A percentile compares a stretch with the other conserved stretches of the same genome.
Conservation (phyloP, 1,140 invertebrate genomes). For the Drosophila pachea region DNA sequence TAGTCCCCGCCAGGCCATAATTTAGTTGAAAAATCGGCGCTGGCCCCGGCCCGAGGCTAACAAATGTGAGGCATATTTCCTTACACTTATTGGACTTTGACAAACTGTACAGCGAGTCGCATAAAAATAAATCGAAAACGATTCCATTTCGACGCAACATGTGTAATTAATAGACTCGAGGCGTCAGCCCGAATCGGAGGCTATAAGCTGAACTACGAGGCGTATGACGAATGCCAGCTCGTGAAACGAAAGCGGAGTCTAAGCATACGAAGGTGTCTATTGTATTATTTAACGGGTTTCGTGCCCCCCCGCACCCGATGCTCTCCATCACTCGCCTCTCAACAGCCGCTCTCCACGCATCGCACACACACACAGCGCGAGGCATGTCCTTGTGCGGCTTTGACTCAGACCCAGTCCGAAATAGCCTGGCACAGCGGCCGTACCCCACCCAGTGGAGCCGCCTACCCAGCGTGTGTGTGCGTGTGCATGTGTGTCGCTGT, state of each 20-base stretch:
- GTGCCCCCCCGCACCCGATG: conserved; percentile 23
- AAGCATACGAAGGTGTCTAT: conserved; percentile 62
- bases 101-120: conserved; percentile 40
- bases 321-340: too few relatives aligned
- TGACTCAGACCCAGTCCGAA: conserved; percentile 64
- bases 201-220: neutral
- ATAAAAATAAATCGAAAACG: conserved; percentile 70
- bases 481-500: conserved; percentile 72
- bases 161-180: conserved; percentile 72
- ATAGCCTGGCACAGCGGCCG: conserved; percentile 47
- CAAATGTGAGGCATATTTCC: conserved; percentile 49
- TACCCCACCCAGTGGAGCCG: conserved; percentile 9
- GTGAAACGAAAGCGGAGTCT: conserved; percentile 49
- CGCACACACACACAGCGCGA: conserved; percentile 50
- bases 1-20: conserved; percentile 40
- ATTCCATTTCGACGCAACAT: conserved; percentile 69
- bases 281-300: conserved; percentile 67
- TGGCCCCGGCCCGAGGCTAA: conserved; percentile 37
- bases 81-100: conserved; percentile 23
- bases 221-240: conserved; percentile 51
- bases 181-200: conserved; percentile 6
- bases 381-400: conserved; percentile 73
- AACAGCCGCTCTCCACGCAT: conserved; percentile 7
- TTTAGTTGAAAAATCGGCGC: conserved; percentile 51
- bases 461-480: conserved; percentile 56